Evolutionary conservation across 2,797 vertebrate genomes (phyloP), one percentile per base, ranked within the genome.

Genomic region (Bradypus variegatus): DNA sequence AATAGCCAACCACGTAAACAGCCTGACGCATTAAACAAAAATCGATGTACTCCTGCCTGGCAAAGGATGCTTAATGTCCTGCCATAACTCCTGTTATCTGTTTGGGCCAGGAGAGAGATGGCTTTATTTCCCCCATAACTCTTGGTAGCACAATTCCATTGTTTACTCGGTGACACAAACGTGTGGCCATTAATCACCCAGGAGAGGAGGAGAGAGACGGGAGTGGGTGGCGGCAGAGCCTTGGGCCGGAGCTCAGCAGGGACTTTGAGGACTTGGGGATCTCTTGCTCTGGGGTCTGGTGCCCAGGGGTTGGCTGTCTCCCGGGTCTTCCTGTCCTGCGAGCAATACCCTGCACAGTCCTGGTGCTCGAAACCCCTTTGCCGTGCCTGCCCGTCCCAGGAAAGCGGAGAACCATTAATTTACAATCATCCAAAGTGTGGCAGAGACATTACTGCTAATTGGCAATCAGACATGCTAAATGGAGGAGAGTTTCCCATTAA

Each of bases 381-480:
- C 36, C 16, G 0, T 2, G 25, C 36, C 69, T 19, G 12, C 83
- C 76, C 67, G 18, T 83, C 79, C 72, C 2, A 0, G 91, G 76
- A 69, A 88, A 88, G 76, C 1, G 27, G 78, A 89, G n/a, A 15
- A 64, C 81, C 19, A 3, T 58, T 55, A 62, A 77, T 91, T 69
- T 85, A 48, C 70, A 60, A 8, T 29, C 0, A 19, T 65, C 53
- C 81, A 27, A 16, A 79, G 94, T 55, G 85, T 70, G 84, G 48
- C 29, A 70, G 91, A 84, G 70, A 78, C 90, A 69, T 82, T 72
- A 55, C 81, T 67, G 77, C 95, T 93, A 90, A 91, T 80, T 93
- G 93, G 92, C 91, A 84, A 69, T 91, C 69, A 72, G 96, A 69
- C 92, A 88, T 86, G 94, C 90, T 91, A 78, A 86, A 91, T 80